Conservation (phyloP, 2,888 invertebrate genomes). For the Panopea generosa region DNA sequence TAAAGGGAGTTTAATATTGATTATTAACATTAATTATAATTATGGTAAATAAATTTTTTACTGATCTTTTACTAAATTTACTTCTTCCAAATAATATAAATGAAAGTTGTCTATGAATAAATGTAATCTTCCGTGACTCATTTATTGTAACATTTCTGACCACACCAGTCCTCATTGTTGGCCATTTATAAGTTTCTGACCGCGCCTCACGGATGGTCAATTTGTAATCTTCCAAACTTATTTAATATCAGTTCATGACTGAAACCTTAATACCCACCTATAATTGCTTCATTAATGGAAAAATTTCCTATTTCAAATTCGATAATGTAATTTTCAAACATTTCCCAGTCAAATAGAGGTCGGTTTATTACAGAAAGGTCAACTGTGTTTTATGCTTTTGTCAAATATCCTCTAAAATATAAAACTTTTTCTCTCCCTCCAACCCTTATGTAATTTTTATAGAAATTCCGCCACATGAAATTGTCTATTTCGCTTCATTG, state of each 20-base stretch:
- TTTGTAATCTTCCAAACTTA: conserved; percentile 14
- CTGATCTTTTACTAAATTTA: no score
- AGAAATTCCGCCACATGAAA: conserved; percentile 35
- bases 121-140: no score
- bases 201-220: neutral
- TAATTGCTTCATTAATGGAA: conserved; percentile 51
- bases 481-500: conserved; percentile 29
- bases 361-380: conserved; percentile 28
- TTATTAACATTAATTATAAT: no score
- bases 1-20: no score
- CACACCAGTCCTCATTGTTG: no score
- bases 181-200: no score
- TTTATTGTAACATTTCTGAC: no score
- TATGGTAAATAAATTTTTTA: no score
- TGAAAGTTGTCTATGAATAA: no score
- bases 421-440: conserved; percentile 31
- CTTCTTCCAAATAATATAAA: no score
- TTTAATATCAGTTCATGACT: conserved; percentile 31
- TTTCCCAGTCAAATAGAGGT: conserved; percentile 27
- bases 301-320: conserved; percentile 34
- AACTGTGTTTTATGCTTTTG: conserved; percentile 36
- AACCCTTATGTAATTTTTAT: conserved; percentile 39
- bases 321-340: conserved; percentile 36
- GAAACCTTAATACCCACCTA: conserved; percentile 24
- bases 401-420: conserved; percentile 47